These are phyloP conservation scores for Cygnus atratus DNA, from an alignment of 2,113 vertebrate genomes.

Conservation along the genomic window DNA sequence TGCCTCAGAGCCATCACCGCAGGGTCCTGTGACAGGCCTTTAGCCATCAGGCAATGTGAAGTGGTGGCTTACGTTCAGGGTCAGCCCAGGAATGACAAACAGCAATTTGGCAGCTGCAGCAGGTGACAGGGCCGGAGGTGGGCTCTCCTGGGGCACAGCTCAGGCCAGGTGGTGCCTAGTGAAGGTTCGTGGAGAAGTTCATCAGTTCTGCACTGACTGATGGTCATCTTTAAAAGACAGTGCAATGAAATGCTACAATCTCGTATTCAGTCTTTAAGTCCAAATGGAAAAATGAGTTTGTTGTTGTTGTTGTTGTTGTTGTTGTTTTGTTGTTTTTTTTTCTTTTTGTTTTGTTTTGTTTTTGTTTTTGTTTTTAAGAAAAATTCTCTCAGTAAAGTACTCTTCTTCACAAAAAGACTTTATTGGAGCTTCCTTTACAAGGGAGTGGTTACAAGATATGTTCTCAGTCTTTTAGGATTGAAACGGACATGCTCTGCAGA, in stretches of 20 bases:
- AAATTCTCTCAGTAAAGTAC: not conserved
- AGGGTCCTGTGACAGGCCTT: not conserved
- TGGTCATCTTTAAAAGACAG: not conserved
- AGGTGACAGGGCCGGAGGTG: not conserved
- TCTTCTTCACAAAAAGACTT: not conserved
- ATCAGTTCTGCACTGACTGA: not conserved
- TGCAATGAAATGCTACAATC: not conserved
- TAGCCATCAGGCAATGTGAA: not conserved
- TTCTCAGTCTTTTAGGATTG: not conserved
- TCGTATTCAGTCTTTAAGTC: not conserved
- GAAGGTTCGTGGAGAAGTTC: not conserved
- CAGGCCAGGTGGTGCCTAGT: fast-evolving
- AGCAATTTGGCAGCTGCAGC: not conserved
- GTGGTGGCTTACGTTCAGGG: fast-evolving
- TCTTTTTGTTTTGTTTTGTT: not conserved
- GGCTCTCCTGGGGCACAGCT: not conserved
- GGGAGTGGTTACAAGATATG: not conserved
- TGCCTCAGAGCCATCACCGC: not conserved
- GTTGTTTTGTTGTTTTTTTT: too few species aligned
- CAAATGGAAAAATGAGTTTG: not conserved
- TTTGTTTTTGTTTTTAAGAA: too few species aligned
- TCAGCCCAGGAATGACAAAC: not conserved
- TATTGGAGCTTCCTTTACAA: not conserved
- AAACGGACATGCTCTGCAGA: not conserved
- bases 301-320: too few species aligned